Evolutionary conservation across 2,797 vertebrate genomes (phyloP), one percentile per base, ranked within the genome.

Genomic region (Hyperoplus immaculatus): DNA sequence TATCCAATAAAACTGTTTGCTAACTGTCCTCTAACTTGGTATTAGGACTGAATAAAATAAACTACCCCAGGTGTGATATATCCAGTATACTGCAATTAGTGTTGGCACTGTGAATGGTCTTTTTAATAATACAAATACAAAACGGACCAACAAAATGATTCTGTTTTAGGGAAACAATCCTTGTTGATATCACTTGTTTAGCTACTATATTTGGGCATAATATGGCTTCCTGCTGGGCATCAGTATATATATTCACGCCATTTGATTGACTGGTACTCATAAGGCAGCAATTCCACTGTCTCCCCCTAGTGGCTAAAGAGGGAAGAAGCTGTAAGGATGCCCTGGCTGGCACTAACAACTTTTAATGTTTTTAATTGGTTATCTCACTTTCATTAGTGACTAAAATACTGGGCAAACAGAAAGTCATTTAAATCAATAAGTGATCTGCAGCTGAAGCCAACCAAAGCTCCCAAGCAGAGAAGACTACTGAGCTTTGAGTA

Each of bases 251-350:
- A 29, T 21, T 42, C 6, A 3, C 10, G 3, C 15, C 6, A 13
- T 41, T 51, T 51, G 21, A 16, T 76, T 45, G 3, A 29, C 29
- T 29, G 29, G 29, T 29, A 29, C 29, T 29, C 3, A 29, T 29
- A 29, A 29, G 2, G 29, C 29, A 29, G 29, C 29, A 0, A n/a
- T n/a, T 51, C 43, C 49, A 55, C 41, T 14, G 39, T 75, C 77
- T 75, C 75, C 64, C 69, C 77, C 58, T 68, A 43, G 53, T 78
- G 75, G 47, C 43, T 18, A 3, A n/a, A 57, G 36, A 21, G 3
- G 55, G 45, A 51, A 57, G 42, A 50, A 36, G 13, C 6, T 50
- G 57, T 5, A n/a, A 57, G n/a, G 50, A 6, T 51, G 16, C 7
- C 3, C 5, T n/a, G 13, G 4, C 21, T 53, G 16, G 14, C 6